Evolutionary conservation across 1,140 invertebrate species (phyloP), one percentile per base, ranked within the genome.

Genomic region (Drosophila pectinifera): DNA sequence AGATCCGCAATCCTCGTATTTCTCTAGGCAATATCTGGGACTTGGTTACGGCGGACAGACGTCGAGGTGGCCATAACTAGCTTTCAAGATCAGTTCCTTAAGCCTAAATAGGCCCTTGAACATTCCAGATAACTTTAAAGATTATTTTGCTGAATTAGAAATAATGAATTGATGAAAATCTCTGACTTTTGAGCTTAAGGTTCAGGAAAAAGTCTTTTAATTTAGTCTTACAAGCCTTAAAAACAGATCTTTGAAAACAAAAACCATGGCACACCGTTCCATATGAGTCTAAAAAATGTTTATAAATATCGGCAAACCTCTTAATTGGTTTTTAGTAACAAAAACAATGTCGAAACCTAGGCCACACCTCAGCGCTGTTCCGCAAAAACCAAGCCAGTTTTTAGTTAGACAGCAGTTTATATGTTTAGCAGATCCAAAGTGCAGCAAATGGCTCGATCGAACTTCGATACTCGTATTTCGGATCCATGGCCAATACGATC

Each of bases 341-440:
- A 16, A 36, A n/a, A 55, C 11, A 20, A 11, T 38, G 13, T 36
- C 16, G 20, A 57, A 28, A 56, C 11, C 5, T 5, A 14, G 20
- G 11, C 51, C 45, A 26, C 46, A 51, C 46, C 34, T 51, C 36
- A 16, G 34, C 7, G 22, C 22, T 38, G 63, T 46, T 56, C n/a
- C 42, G 45, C 31, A 28, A 31, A 70, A 26, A 39, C 67, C 55
- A 53, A 53, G 45, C 56, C 46, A 72, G 68, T 28, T 68, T 69
- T 26, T 49, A 78, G 73, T 70, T 78, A 78, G 64, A 61, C 56
- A 62, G 63, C 73, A 76, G 61, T 75, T 74, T 57, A 70, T 75
- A 46, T 58, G 54, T 65, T 43, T 81, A 83, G 80, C 80, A 84
- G 81, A 85, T 80, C 81, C 81, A 84, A 84, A 84, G 82, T 85